phyloP scores from a whole-genome alignment of 2,113 vertebrate species.

The Cichladusa arquata region DNA sequence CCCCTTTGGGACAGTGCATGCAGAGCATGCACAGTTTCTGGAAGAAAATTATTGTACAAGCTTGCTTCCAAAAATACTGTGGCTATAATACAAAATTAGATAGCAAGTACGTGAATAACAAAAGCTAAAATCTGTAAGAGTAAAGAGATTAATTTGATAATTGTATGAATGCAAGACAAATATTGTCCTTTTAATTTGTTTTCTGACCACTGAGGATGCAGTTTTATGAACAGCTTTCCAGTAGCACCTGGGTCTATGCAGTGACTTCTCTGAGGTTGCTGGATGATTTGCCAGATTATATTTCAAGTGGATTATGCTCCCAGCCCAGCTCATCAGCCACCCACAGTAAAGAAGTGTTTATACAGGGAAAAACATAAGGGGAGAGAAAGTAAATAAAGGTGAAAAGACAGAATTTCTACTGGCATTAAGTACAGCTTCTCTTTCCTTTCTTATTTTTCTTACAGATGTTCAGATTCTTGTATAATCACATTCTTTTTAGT shows the following conservation, averaged over 20 bases:
- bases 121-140: neutral
- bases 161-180: neutral
- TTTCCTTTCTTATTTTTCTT: neutral
- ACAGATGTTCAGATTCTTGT: neutral
- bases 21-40: neutral
- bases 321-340: neutral
- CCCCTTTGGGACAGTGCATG: neutral
- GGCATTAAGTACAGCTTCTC: neutral
- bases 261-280: neutral
- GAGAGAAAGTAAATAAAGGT: neutral
- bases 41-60: neutral
- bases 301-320: neutral
- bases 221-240: neutral
- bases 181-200: neutral
- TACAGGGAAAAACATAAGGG: neutral
- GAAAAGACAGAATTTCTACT: neutral
- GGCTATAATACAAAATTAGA: neutral
- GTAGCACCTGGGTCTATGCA: neutral
- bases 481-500: neutral
- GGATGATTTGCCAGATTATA: neutral
- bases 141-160: neutral
- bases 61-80: conserved; percentile 5
- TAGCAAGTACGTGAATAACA: neutral
- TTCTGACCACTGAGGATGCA: neutral
- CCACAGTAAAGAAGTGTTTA: neutral